Evolutionary conservation across 2,888 invertebrate species (phyloP).

Genomic region (Formica aserva): DNA sequence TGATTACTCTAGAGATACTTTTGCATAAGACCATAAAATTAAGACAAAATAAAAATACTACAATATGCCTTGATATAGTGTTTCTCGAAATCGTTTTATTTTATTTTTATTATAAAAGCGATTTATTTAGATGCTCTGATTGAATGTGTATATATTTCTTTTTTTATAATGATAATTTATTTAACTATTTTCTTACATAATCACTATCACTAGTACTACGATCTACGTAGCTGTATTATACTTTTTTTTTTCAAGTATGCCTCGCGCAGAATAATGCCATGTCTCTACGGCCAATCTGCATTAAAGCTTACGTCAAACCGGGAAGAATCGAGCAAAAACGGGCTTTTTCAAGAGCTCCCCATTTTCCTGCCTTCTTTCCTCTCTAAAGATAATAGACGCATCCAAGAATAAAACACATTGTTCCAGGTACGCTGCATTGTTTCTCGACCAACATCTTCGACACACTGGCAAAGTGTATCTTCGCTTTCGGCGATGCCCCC

Average conservation of each 20-base stretch:
- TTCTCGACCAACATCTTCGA: constrained; percentile 46
- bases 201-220: neutral
- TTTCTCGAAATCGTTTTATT: neutral
- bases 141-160: neutral
- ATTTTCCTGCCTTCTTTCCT: constrained; percentile 17
- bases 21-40: constrained; percentile 8
- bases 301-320: constrained; percentile 15
- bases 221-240: neutral
- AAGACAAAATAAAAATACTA: neutral
- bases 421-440: constrained; percentile 27
- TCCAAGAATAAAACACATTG: constrained; percentile 47
- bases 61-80: neutral
- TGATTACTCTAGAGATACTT: constrained; percentile 19
- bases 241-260: neutral
- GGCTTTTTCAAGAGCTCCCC: neutral
- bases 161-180: neutral
- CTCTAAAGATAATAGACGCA: constrained; percentile 29
- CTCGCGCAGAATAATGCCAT: neutral
- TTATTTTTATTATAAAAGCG: neutral
- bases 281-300: constrained; percentile 7
- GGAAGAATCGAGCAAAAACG: neutral
- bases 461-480: constrained; percentile 25
- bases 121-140: neutral
- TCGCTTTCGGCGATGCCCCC: constrained; percentile 23
- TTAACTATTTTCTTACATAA: neutral